Percentiles rank a stretch among this genome's conserved stretches.
Evolutionary conservation across 2,797 vertebrate species (phyloP).

Genomic region (Clarias pachynema): DNA sequence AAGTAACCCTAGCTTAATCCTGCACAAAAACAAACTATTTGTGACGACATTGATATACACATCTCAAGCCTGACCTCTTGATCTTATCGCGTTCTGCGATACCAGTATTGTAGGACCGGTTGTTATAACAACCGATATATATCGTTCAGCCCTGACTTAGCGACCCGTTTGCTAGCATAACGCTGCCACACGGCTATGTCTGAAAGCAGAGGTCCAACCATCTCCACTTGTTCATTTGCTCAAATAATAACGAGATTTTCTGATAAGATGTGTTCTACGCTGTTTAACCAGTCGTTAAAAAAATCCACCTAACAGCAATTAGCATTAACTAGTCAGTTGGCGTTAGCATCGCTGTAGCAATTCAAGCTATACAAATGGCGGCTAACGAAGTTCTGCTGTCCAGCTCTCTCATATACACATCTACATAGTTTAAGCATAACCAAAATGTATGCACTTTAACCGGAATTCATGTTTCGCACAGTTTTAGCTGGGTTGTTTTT

Average conservation of each 20-base stretch:
- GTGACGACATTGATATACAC: not conserved
- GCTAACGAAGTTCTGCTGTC: too few relatives aligned
- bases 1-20: not conserved
- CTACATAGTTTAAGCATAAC: too few relatives aligned
- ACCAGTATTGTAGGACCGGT: not conserved
- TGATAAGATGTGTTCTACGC: too few relatives aligned
- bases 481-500: too few relatives aligned
- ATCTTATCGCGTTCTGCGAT: not conserved
- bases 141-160: not conserved
- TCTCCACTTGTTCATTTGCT: not conserved
- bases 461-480: too few relatives aligned
- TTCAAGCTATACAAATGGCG: not conserved
- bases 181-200: not conserved
- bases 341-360: not conserved
- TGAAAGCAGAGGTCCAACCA: not conserved
- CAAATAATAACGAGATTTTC: not conserved
- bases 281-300: not conserved
- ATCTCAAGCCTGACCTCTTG: not conserved
- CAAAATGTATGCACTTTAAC: not conserved
- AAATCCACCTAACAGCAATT: not conserved
- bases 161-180: not conserved
- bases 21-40: not conserved
- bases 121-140: not conserved
- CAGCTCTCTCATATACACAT: too few relatives aligned
- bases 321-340: not conserved